Percentiles rank a stretch among this genome's conserved stretches.
These are phyloP conservation scores for Prolemur simus DNA, from an alignment of 2,113 vertebrate species.

Conservation along the genomic window DNA sequence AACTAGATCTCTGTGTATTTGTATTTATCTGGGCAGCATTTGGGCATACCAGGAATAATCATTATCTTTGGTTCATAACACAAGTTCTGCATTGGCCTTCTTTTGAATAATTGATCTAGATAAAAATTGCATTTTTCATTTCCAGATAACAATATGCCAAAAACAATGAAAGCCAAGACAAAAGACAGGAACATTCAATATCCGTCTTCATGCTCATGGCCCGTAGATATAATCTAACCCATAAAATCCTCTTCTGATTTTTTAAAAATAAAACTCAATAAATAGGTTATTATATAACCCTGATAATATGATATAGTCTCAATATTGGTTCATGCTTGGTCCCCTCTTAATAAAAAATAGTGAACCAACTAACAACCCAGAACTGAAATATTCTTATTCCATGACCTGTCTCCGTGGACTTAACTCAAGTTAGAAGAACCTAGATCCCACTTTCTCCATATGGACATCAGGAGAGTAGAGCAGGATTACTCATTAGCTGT, in stretches of 20 bases:
- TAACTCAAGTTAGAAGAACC: neutral
- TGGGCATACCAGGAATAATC: neutral
- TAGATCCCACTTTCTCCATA: neutral
- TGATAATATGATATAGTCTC: neutral
- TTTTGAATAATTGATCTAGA: neutral
- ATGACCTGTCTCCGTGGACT: neutral
- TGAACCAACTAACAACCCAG: neutral
- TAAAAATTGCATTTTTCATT: neutral
- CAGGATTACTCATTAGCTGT: neutral
- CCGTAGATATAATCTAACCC: neutral
- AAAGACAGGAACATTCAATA: neutral
- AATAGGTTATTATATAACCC: neutral
- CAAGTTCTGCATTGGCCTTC: neutral
- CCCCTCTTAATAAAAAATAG: neutral
- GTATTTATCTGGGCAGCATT: neutral
- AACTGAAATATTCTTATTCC: neutral
- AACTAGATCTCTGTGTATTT: neutral
- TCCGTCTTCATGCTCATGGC: neutral
- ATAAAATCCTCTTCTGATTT: neutral
- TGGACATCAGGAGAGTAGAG: neutral
- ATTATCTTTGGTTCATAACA: neutral
- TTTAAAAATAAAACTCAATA: neutral
- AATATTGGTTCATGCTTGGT: neutral
- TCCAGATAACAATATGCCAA: neutral
- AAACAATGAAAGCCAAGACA: neutral